Evolutionary conservation across 2,888 invertebrate genomes (phyloP).

Genomic region (Colostygia pectinataria): DNA sequence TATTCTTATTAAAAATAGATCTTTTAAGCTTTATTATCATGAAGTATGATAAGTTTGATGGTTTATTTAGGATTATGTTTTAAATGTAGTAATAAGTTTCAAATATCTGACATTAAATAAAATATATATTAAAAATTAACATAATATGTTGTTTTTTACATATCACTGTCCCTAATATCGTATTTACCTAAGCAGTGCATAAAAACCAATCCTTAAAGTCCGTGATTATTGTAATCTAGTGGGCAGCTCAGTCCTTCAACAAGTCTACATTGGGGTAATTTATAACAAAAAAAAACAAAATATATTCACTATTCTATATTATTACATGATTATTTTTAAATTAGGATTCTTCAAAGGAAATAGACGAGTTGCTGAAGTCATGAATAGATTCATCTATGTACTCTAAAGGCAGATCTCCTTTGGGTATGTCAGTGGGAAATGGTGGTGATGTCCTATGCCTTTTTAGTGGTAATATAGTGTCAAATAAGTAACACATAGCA

Average conservation of each 20-base stretch:
- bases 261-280: too few species aligned
- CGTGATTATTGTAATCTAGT: too few species aligned
- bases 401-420: slow-evolving; percentile 86
- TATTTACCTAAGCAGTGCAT: too few species aligned
- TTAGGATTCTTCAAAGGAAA: slow-evolving; percentile 82
- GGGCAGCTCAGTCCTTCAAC: too few species aligned
- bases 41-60: slow-evolving; percentile 1
- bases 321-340: neutral
- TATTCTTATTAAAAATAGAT: slow-evolving; percentile 1
- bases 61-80: slow-evolving; percentile 8
- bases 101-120: slow-evolving; percentile 27
- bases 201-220: too few species aligned
- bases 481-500: slow-evolving; percentile 90
- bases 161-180: too few species aligned
- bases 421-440: slow-evolving; percentile 91
- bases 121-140: too few species aligned
- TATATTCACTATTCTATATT: neutral
- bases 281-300: too few species aligned
- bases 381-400: slow-evolving; percentile 90
- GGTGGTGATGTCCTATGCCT: slow-evolving; percentile 84
- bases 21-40: slow-evolving; percentile 6
- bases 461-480: slow-evolving; percentile 87
- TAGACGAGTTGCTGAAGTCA: slow-evolving; percentile 87
- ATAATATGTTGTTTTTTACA: too few species aligned
- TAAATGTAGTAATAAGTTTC: slow-evolving; percentile 14